Evolutionary conservation across 2,797 vertebrate species (phyloP).

Genomic region (Eulemur coronatus): DNA sequence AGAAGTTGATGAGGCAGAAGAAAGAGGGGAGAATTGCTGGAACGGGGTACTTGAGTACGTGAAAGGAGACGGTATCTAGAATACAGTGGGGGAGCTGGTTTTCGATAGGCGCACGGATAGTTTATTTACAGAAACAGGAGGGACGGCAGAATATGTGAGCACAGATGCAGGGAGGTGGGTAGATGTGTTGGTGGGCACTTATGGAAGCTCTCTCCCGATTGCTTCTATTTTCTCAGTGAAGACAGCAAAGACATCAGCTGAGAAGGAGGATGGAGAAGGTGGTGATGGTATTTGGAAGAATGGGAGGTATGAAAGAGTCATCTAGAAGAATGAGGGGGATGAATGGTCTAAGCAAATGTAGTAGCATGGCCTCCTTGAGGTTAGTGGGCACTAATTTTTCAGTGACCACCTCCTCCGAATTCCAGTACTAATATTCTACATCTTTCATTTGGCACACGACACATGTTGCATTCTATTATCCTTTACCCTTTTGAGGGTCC

Average conservation of each 20-base stretch:
- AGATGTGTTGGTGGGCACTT: background rate
- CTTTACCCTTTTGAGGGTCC: background rate
- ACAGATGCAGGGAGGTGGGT: background rate
- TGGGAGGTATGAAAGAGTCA: background rate
- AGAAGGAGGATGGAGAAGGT: slow-evolving; percentile 16
- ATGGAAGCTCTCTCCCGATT: background rate
- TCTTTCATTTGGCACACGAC: background rate
- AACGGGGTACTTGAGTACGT: background rate
- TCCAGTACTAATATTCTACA: background rate
- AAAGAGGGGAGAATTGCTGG: background rate
- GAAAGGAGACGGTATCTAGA: background rate
- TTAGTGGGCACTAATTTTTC: background rate
- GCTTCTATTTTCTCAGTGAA: slow-evolving; percentile 27
- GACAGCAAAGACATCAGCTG: background rate
- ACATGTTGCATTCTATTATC: background rate
- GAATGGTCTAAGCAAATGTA: background rate
- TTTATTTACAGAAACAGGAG: slow-evolving; percentile 1
- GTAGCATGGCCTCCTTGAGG: background rate
- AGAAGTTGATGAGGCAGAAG: background rate
- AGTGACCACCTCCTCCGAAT: background rate
- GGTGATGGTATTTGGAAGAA: background rate
- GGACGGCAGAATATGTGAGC: background rate
- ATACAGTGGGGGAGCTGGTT: background rate
- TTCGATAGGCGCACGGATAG: background rate
- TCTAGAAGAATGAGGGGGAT: background rate